phyloP scores from a whole-genome alignment of 23 tunicate species.

The Corella eumyota region DNA sequence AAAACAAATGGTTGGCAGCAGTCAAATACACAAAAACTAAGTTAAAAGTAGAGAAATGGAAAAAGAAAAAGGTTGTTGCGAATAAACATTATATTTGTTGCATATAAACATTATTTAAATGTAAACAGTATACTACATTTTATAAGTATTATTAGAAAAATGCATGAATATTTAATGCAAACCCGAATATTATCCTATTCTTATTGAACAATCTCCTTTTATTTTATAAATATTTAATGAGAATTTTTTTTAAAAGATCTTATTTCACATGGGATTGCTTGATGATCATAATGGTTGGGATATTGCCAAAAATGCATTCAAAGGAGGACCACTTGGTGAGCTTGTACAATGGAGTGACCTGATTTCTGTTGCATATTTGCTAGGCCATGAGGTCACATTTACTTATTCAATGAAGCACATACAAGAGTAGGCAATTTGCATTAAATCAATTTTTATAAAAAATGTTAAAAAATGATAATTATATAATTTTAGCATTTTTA shows the following conservation, averaged over 20 bases:
- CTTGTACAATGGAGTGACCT: constrained; percentile 88
- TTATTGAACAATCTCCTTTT: not conserved
- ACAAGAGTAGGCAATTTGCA: constrained; percentile 21
- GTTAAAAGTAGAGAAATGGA: constrained; percentile 9
- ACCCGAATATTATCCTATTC: not conserved
- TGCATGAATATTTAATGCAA: too few relatives aligned
- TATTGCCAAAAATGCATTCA: constrained; percentile 74
- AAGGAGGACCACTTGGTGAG: constrained; percentile 92
- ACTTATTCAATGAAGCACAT: constrained; percentile 28
- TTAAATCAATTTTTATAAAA: too few relatives aligned
- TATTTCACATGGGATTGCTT: constrained; percentile 43
- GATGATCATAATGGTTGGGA: constrained; percentile 51
- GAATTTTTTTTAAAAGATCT: constrained; percentile 15
- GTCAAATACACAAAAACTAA: constrained; percentile 5
- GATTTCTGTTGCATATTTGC: constrained; percentile 44
- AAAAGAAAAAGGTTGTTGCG: constrained; percentile 31
- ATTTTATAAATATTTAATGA: not conserved
- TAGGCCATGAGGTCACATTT: constrained; percentile 71
- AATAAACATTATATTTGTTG: too few relatives aligned
- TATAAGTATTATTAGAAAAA: too few relatives aligned
- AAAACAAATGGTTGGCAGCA: constrained; percentile 39
- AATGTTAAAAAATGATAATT: too few relatives aligned
- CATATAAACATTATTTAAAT: too few relatives aligned
- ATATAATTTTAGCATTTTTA: too few relatives aligned
- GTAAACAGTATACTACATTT: too few relatives aligned